Percentiles rank a stretch among this genome's conserved stretches.
These are phyloP conservation scores for Nothocercus nigrocapillus DNA, from an alignment of 2,113 vertebrate species.

Conservation along the genomic window DNA sequence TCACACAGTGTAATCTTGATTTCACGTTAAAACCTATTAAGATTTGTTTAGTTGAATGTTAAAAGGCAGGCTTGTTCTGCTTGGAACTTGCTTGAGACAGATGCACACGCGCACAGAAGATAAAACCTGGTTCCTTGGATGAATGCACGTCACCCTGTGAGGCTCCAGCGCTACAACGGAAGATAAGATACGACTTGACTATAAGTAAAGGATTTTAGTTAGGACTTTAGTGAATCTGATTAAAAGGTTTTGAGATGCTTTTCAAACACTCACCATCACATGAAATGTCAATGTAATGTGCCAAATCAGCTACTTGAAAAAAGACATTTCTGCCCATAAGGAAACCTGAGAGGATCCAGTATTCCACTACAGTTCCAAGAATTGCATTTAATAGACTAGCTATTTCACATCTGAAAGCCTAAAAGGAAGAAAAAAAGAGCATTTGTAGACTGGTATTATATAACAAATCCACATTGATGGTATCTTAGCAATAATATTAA, in stretches of 20 bases:
- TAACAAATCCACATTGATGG: neutral
- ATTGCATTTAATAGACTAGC: conserved; percentile 81
- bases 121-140: neutral
- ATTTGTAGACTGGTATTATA: neutral
- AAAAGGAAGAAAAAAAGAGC: neutral
- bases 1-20: neutral
- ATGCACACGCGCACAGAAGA: neutral
- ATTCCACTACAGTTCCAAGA: conserved; percentile 88
- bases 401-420: conserved; percentile 78
- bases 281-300: conserved; percentile 82
- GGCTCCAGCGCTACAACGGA: neutral
- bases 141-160: neutral
- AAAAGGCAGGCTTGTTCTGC: neutral
- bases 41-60: neutral
- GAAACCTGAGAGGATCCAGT: conserved; percentile 88
- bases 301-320: conserved; percentile 83
- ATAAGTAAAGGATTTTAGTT: neutral
- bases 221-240: neutral
- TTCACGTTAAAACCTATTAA: neutral
- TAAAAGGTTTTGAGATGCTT: neutral
- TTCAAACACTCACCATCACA: conserved; percentile 84
- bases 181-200: neutral
- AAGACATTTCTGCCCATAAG: conserved; percentile 83
- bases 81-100: neutral
- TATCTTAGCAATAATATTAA: neutral